These are phyloP conservation scores for Netelia melanura DNA, from an alignment of 2,888 invertebrate species.

Conservation along the genomic window DNA sequence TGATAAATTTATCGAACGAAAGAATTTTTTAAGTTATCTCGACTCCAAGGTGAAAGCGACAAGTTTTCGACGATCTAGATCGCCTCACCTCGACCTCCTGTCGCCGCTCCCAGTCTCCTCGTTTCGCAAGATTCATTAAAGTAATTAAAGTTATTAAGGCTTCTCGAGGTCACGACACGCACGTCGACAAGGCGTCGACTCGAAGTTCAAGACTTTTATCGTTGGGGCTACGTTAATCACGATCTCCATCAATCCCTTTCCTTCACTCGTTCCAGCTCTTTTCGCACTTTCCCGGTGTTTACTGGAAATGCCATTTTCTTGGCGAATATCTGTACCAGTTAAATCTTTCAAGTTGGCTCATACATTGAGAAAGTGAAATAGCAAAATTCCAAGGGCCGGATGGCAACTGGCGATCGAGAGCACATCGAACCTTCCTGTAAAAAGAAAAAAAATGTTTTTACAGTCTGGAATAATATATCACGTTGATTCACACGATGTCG, in stretches of 20 bases:
- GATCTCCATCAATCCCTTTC: constrained; percentile 33
- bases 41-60: neutral
- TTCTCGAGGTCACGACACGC: constrained; percentile 42
- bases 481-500: neutral
- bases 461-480: too few species aligned
- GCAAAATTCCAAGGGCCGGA: too few species aligned
- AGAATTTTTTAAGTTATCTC: neutral
- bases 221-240: constrained; percentile 46
- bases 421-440: too few species aligned
- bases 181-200: constrained; percentile 18
- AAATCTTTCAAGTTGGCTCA: too few species aligned
- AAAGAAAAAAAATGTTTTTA: too few species aligned
- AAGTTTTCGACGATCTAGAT: neutral
- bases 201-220: constrained; percentile 55
- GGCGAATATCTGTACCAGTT: too few species aligned
- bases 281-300: neutral
- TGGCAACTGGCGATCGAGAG: too few species aligned
- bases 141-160: constrained; percentile 69
- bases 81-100: constrained; percentile 5
- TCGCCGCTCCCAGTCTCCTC: constrained; percentile 30
- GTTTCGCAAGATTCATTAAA: constrained; percentile 60
- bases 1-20: too few species aligned
- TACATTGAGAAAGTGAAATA: too few species aligned
- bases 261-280: neutral
- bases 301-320: too few species aligned